Conservation (phyloP, 2,113 vertebrate species). For the Aldabrachelys gigantea region DNA sequence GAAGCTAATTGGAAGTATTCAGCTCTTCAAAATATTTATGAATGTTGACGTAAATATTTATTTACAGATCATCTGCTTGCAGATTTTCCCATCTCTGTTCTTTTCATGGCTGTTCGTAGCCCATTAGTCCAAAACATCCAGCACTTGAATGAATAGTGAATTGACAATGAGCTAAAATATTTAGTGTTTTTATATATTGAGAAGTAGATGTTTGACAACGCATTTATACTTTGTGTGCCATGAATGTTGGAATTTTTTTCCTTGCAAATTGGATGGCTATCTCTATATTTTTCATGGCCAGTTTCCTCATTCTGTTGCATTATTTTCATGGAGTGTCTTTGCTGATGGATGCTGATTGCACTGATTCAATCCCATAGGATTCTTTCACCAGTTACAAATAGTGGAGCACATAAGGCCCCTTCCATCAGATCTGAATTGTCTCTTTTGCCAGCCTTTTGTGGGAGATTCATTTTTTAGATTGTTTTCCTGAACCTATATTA, state of each 20-base stretch:
- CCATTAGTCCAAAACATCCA: not conserved
- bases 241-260: not conserved
- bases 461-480: not conserved
- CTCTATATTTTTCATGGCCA: not conserved
- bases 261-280: not conserved
- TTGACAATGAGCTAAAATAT: not conserved
- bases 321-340: not conserved
- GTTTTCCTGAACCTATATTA: not conserved
- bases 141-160: not conserved
- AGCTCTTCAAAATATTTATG: not conserved
- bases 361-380: not conserved
- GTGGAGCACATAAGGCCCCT: not conserved
- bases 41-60: not conserved
- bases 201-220: not conserved
- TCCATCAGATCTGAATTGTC: not conserved
- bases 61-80: not conserved
- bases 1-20: not conserved
- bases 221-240: not conserved
- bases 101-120: not conserved
- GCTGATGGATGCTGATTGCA: not conserved
- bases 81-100: not conserved
- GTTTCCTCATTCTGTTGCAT: not conserved
- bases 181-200: not conserved
- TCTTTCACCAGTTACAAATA: not conserved
- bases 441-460: not conserved